Conservation (phyloP, 2,797 vertebrate species). For the Paguma larvata region DNA sequence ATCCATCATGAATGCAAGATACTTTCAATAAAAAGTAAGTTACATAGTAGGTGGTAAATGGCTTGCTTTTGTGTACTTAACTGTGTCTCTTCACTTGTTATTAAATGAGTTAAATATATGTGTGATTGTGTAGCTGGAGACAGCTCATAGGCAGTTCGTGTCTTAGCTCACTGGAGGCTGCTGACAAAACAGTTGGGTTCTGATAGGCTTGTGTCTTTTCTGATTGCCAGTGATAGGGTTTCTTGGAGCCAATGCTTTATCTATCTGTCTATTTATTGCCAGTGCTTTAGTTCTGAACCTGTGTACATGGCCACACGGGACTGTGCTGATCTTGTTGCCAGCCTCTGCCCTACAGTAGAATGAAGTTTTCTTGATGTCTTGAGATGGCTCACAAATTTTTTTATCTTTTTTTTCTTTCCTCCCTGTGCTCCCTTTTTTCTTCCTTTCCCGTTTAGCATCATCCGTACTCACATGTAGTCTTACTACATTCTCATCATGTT, state of each 20-base stretch:
- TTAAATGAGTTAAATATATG: constrained; percentile 40
- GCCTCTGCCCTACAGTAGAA: neutral
- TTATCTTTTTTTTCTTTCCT: neutral
- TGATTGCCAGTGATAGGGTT: neutral
- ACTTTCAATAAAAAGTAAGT: constrained; percentile 80
- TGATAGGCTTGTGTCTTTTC: neutral
- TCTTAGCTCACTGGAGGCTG: neutral
- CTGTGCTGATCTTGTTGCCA: neutral
- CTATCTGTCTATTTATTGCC: too few relatives aligned
- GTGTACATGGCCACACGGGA: neutral
- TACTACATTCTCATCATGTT: neutral
- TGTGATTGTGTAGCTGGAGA: constrained; percentile 2
- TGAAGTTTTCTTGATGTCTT: neutral
- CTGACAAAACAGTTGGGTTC: neutral
- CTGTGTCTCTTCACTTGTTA: constrained; percentile 69
- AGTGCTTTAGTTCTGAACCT: neutral
- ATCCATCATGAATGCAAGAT: constrained; percentile 65
- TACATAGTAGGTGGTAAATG: constrained; percentile 66
- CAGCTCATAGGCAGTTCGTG: neutral
- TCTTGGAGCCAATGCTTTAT: neutral
- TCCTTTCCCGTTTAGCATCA: neutral
- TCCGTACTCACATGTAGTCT: neutral
- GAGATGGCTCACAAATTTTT: neutral
- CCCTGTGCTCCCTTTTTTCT: neutral
- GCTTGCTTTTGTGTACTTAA: constrained; percentile 74